A percentile compares a stretch with the other conserved stretches of the same genome.
Conservation (phyloP, 2,797 vertebrate species). For the Vireo griseus region DNA sequence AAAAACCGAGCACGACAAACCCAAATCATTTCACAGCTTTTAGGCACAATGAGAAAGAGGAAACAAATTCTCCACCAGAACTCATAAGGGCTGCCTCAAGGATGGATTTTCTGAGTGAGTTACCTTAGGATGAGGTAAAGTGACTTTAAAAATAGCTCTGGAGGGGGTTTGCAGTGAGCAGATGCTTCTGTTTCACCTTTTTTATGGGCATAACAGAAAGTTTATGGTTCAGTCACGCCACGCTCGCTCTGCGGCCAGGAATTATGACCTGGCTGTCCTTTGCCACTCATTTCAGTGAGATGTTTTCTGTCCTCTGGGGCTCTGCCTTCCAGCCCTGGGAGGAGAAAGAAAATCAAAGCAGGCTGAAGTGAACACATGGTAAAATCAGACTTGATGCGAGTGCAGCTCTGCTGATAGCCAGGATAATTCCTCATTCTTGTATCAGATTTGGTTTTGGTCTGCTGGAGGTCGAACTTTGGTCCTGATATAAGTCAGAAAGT, state of each 20-base stretch:
- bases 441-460: background rate
- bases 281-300: background rate
- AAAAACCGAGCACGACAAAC: accelerated
- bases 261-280: conserved; percentile 21
- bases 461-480: background rate
- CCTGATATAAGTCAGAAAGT: background rate
- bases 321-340: background rate
- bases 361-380: background rate
- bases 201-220: background rate
- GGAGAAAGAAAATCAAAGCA: conserved; percentile 1
- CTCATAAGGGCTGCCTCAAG: background rate
- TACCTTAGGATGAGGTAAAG: background rate
- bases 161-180: background rate
- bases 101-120: background rate
- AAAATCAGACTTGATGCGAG: background rate
- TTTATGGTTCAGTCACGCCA: background rate
- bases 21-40: background rate
- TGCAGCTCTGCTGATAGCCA: background rate
- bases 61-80: background rate
- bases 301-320: background rate
- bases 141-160: background rate
- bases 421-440: background rate
- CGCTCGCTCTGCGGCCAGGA: background rate
- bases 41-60: background rate
- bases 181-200: background rate